Evolutionary conservation across 2,797 vertebrate genomes (phyloP), one percentile per base, ranked within the genome.

Genomic region (Cercopithecus petaurista): DNA sequence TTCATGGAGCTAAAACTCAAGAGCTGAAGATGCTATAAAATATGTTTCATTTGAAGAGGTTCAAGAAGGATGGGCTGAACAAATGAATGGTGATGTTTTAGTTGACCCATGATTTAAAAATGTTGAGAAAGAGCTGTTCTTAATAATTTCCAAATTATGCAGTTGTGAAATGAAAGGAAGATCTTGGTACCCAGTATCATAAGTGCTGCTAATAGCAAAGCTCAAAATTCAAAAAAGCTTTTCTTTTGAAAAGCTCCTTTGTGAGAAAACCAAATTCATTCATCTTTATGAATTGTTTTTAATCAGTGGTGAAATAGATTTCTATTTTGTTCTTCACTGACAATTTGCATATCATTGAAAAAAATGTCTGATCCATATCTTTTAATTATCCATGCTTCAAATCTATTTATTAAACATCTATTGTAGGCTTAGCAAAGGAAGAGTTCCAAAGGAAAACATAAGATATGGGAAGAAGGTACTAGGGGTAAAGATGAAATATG

Each of bases 101-200:
- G 70, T 77, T 90, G 92, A 93, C 57, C 90, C 26, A 2, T 80
- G 52, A 94, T 81, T 86, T 12, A 7, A 92, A 92, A 96, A 75
- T 13, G 43, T 82, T 30, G 30, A 90, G 48, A 89, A 90, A 88
- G 88, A 92, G 15, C 55, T 36, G 1, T 85, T 61, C 85, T 41
- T 96, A 93, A 95, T 96, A 61, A 91, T 93, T 90, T 86, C 70
- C 59, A 95, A 91, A 94, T 93, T 95, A 88, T 24, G 24, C 67
- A 72, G 48, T 61, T 93, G 33, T 88, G 43, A 95, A 88, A 90
- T 64, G 73, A 90, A 90, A 64, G 41, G 43, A 90, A 67, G 79
- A 41, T 67, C 76, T 91, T 39, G 73, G 5, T 52, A 67, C 28
- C 24, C 41, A 33, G 0, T 75, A 36, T 90, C 52, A 4, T 19